Conservation (phyloP, 2,888 invertebrate genomes). For the Nomada lathburiana region DNA sequence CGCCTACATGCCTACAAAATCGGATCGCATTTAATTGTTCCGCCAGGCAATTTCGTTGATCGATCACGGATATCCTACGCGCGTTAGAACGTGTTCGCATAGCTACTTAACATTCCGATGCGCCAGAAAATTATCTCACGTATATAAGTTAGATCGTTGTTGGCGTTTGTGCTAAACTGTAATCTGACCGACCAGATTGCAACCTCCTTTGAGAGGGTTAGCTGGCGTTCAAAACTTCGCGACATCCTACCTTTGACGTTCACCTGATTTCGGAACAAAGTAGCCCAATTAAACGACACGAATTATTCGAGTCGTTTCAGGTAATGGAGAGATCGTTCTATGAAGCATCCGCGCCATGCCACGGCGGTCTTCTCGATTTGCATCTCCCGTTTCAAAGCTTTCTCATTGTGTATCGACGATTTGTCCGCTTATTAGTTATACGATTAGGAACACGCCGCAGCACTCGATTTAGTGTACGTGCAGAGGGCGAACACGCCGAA, state of each 20-base stretch:
- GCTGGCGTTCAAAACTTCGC: not conserved
- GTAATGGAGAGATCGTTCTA: not conserved
- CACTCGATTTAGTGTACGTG: conserved; percentile 69
- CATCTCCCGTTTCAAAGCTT: not conserved
- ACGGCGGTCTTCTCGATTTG: not conserved
- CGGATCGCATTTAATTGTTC: too few species aligned
- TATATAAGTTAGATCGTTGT: too few species aligned
- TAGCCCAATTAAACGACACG: not conserved
- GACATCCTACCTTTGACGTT: not conserved
- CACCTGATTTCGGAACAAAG: not conserved
- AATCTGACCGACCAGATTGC: too few species aligned
- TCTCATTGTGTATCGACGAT: conserved; percentile 33
- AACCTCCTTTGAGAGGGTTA: too few species aligned
- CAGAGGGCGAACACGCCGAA: conserved; percentile 63
- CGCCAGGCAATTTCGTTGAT: too few species aligned
- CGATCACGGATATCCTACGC: too few species aligned
- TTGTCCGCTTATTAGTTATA: conserved; percentile 56
- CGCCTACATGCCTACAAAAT: too few species aligned
- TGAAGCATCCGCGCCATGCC: not conserved
- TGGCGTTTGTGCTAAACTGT: too few species aligned
- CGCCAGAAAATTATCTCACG: too few species aligned
- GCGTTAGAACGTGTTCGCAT: too few species aligned
- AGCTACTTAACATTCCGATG: too few species aligned
- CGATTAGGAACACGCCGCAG: conserved; percentile 62
- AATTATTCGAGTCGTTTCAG: not conserved